Percentiles rank a stretch among this genome's conserved stretches.
Evolutionary conservation across 2,888 invertebrate species (phyloP).

Genomic region (Litoditis marina): DNA sequence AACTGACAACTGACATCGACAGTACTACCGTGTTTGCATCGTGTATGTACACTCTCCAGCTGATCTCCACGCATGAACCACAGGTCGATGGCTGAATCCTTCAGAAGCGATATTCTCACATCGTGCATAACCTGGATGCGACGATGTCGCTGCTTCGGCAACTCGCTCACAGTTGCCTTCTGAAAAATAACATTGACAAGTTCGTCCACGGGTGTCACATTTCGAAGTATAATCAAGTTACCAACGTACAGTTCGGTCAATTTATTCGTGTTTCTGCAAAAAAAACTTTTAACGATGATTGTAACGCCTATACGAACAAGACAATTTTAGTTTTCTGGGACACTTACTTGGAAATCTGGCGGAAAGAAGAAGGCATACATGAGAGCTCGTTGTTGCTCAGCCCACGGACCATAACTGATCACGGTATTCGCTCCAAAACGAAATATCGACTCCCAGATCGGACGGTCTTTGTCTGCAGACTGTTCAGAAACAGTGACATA

Average conservation of each 20-base stretch:
- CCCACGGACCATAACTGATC: constrained; percentile 98
- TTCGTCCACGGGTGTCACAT: background rate
- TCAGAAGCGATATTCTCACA: constrained; percentile 71
- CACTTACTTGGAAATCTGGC: constrained; percentile 59
- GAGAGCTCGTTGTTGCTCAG: constrained; percentile 90
- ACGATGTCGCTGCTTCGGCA: constrained; percentile 39
- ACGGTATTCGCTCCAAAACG: constrained; percentile 86
- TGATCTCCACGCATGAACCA: constrained; percentile 85
- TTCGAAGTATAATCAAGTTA: background rate
- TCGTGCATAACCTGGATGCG: constrained; percentile 67
- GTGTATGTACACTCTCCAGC: constrained; percentile 92
- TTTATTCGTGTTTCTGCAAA: background rate
- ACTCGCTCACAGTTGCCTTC: constrained; percentile 23
- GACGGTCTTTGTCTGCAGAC: constrained; percentile 39
- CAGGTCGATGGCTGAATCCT: constrained; percentile 90
- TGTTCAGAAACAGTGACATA: constrained; percentile 31
- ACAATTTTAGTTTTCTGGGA: no score
- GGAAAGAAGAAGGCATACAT: constrained; percentile 94
- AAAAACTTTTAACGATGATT: no score
- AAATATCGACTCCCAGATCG: constrained; percentile 56
- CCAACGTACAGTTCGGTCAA: background rate
- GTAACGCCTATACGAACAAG: no score
- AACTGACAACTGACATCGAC: constrained; percentile 72
- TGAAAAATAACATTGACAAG: constrained; percentile 3
- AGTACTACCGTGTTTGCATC: constrained; percentile 90